Conservation (phyloP, 2,797 vertebrate genomes). For the Tapirus indicus region DNA sequence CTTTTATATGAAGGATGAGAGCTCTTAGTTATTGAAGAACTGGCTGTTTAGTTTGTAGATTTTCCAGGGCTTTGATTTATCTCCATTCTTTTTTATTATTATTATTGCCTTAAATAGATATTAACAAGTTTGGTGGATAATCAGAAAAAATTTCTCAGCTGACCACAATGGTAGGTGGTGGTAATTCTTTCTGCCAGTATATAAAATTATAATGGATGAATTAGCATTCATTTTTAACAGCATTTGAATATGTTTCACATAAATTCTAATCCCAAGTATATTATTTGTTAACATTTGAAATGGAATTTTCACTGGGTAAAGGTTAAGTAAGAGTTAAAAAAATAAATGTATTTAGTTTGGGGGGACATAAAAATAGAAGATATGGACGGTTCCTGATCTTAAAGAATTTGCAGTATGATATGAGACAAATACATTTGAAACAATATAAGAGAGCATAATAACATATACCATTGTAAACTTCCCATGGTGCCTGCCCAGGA, state of each 20-base stretch:
- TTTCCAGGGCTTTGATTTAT: neutral
- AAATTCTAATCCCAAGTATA: neutral
- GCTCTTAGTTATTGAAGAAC: neutral
- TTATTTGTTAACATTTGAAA: neutral
- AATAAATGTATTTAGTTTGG: neutral
- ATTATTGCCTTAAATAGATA: neutral
- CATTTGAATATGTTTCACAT: neutral
- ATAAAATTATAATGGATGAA: neutral
- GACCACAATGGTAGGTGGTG: neutral
- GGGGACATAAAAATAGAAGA: neutral
- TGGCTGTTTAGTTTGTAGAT: neutral
- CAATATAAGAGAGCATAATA: neutral
- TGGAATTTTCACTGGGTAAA: neutral
- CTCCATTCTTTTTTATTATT: neutral
- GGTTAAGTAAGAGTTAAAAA: conserved; percentile 18
- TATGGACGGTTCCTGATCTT: neutral
- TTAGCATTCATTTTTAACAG: neutral
- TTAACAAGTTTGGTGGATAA: neutral
- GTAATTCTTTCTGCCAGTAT: neutral
- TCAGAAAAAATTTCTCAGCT: neutral
- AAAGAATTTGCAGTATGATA: neutral
- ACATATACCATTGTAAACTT: neutral
- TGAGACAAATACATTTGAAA: neutral
- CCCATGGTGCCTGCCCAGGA: neutral
- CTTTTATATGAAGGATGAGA: neutral